Conservation (phyloP, 2,888 invertebrate species). For the Iselma pallidipennis region DNA sequence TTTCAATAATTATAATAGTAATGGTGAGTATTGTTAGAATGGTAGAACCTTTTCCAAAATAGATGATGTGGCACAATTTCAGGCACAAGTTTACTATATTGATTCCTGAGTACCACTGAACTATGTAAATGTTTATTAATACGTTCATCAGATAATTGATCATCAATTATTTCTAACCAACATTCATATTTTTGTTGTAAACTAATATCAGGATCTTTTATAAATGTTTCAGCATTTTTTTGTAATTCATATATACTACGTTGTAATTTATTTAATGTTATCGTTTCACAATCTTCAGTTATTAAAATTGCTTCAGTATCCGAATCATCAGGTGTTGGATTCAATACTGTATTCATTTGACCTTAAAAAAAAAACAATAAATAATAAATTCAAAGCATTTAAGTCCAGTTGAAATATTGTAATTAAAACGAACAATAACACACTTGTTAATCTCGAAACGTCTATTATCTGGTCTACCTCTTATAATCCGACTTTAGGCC, state of each 20-base stretch:
- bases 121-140: slow-evolving; percentile 65
- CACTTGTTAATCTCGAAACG: no score
- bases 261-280: slow-evolving; percentile 66
- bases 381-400: no score
- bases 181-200: slow-evolving; percentile 61
- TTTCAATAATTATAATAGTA: neutral
- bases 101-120: slow-evolving; percentile 56
- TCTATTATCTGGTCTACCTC: no score
- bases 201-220: slow-evolving; percentile 66
- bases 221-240: slow-evolving; percentile 73
- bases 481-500: no score
- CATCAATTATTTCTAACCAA: slow-evolving; percentile 63
- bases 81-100: slow-evolving; percentile 67
- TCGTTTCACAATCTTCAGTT: slow-evolving; percentile 67
- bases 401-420: no score
- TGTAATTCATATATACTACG: slow-evolving; percentile 73
- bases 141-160: slow-evolving; percentile 62
- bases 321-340: slow-evolving; percentile 70
- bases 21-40: slow-evolving; percentile 7
- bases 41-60: slow-evolving; percentile 76
- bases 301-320: slow-evolving; percentile 71
- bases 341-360: slow-evolving; percentile 71
- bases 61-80: slow-evolving; percentile 70
- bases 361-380: no score
- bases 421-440: no score